Evolutionary conservation across 2,888 invertebrate species (phyloP).

Genomic region (Calameuta idolon): DNA sequence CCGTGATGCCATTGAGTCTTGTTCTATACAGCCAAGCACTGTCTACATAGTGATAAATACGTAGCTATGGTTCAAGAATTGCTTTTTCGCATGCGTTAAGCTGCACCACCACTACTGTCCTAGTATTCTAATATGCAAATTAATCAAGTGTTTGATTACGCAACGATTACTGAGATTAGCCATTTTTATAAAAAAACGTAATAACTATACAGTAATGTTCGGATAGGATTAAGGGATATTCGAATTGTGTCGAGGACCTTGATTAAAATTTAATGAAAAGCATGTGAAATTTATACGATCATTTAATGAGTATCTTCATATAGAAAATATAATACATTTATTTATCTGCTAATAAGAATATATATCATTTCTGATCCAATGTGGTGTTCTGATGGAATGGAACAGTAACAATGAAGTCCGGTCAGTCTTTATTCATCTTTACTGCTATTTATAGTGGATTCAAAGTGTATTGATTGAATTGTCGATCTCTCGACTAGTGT

Average conservation of each 20-base stretch:
- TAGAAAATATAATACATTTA: not conserved
- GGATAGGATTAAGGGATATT: not conserved
- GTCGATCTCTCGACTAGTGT: constrained; percentile 36
- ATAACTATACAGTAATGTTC: not conserved
- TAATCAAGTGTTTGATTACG: not conserved
- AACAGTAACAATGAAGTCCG: not conserved
- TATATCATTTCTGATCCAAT: not conserved
- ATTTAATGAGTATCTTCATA: not conserved
- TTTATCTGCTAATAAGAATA: not conserved
- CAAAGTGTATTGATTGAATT: not conserved
- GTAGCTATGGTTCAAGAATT: not conserved
- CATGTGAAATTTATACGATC: not conserved
- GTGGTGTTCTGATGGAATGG: not conserved
- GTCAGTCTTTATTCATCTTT: not conserved
- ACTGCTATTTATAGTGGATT: not conserved
- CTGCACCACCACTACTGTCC: not conserved
- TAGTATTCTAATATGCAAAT: not conserved
- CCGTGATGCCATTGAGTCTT: not conserved
- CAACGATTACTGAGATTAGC: not conserved
- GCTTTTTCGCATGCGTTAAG: constrained; percentile 7
- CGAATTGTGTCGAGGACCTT: not conserved
- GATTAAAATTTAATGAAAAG: not conserved
- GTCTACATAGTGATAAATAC: not conserved
- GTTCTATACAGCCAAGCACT: not conserved
- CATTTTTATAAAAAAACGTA: not conserved